A percentile compares a stretch with the other conserved stretches of the same genome.
These are phyloP conservation scores for Celastrina argiolus DNA, from an alignment of 2,888 invertebrate genomes.

Conservation along the genomic window DNA sequence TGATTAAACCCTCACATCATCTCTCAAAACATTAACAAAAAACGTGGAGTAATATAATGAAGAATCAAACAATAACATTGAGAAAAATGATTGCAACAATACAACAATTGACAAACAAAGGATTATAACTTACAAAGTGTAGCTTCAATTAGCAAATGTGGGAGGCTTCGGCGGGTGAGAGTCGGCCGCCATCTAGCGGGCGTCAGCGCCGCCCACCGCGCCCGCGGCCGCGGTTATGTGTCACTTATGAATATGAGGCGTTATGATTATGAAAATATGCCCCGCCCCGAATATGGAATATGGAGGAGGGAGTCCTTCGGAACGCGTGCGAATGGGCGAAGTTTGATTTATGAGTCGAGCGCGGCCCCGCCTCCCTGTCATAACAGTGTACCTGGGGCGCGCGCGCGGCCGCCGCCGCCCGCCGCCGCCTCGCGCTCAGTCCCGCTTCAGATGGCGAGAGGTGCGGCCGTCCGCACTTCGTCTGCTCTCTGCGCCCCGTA, in stretches of 20 bases:
- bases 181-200: constrained; percentile 72
- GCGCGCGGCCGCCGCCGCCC: constrained; percentile 71
- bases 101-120: constrained; percentile 55
- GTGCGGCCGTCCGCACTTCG: constrained; percentile 60
- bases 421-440: constrained; percentile 70
- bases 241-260: constrained; percentile 79
- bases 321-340: constrained; percentile 81
- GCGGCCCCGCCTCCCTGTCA: constrained; percentile 83
- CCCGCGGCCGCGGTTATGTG: constrained; percentile 56
- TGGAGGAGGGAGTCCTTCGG: constrained; percentile 80
- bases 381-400: constrained; percentile 82
- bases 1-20: neutral
- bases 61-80: constrained; percentile 4
- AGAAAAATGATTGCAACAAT: constrained; percentile 36
- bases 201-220: constrained; percentile 62
- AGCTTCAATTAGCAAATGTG: constrained; percentile 70
- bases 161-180: constrained; percentile 70
- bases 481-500: constrained; percentile 33
- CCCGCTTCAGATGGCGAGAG: constrained; percentile 77
- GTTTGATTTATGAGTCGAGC: constrained; percentile 83
- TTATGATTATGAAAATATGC: constrained; percentile 79
- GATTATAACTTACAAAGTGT: constrained; percentile 61
- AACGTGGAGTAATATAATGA: neutral
- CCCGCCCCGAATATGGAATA: constrained; percentile 79
- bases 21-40: neutral